These are phyloP conservation scores for Hyalella azteca DNA, from an alignment of 2,888 invertebrate species.

Conservation along the genomic window DNA sequence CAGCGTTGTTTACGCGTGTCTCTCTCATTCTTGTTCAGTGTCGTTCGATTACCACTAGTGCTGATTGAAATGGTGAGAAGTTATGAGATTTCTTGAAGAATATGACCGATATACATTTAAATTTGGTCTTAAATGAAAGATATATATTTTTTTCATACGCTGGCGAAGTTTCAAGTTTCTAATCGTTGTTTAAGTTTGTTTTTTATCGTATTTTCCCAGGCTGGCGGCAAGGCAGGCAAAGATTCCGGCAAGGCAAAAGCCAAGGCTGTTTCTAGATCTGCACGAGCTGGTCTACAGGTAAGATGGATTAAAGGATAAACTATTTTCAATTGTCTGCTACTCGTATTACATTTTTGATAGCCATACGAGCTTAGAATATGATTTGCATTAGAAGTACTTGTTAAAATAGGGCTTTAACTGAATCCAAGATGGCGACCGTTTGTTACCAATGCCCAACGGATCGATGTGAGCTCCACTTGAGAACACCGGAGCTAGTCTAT, in stretches of 20 bases:
- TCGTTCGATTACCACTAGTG: conserved; percentile 45
- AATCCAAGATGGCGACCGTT: conserved; percentile 6
- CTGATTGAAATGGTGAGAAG: conserved; percentile 55
- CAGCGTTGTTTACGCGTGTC: conserved; percentile 20
- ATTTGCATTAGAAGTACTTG: no score
- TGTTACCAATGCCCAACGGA: no score
- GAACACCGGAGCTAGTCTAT: no score
- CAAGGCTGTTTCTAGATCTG: conserved; percentile 98
- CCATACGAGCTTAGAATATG: no score
- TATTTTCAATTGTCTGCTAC: no score
- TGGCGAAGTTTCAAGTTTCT: conserved; percentile 57
- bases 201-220: conserved; percentile 66
- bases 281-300: conserved; percentile 98
- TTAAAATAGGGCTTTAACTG: neutral
- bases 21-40: neutral
- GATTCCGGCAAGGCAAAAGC: conserved; percentile 99
- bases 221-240: conserved; percentile 99
- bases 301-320: no score
- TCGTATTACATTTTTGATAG: no score
- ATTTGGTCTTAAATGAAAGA: conserved; percentile 38
- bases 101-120: conserved; percentile 15
- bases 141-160: conserved; percentile 38
- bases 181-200: conserved; percentile 45
- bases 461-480: no score
- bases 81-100: conserved; percentile 52